Base-by-base conservation (phyloP, 2,797 vertebrate genomes). In the Geotria australis region DNA sequence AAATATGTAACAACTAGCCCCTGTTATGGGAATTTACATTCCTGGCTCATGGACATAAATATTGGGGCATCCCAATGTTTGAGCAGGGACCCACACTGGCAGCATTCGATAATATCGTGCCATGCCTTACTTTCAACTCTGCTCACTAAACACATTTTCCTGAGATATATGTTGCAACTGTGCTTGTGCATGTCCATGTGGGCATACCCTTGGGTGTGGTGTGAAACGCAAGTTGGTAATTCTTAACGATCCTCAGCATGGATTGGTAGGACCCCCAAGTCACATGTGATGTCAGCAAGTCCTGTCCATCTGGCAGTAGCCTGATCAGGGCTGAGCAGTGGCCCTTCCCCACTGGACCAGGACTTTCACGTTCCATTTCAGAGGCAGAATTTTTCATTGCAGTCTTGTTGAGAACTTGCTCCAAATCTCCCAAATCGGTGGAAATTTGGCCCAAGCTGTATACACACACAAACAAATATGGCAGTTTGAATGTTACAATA, bases 251-350 rank as follows among this genome's bases (percentile, higher is more conserved):
- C 6, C 85, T 78, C 47, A 96, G 76, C 86, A 96, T 93, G 63
- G 76, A 65, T 70, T 85, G 81, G 68, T 93, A 96, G 48, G 61
- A 72, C 63, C 64, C 75, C 89, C 86, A 96, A 9, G 88, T 93
- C 68, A 83, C 83, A 10, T 96, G 89, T 60, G 88, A 79, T 1
- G 93, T 79, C 57, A 95, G 68, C 51, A 96, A 74, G 2, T 95
- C 88, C 48, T 59, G 73, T 3, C 68, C 73, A 59, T 73, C 77
- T 0, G 84, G 85, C 62, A 96, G 65, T 65, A 96, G 70, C 66
- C 91, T 96, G 67, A 96, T 76, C 3, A 96, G 73, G 8, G 86
- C 86, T 0, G 89, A 96, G 66, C 89, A 95, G 10, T 85, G 86
- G 49, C 83, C 89, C 0, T 82, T 80, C 57, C 86, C 86, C 57